phyloP scores from a whole-genome alignment of 2,797 vertebrate species.

The Margarornis squamiger region DNA sequence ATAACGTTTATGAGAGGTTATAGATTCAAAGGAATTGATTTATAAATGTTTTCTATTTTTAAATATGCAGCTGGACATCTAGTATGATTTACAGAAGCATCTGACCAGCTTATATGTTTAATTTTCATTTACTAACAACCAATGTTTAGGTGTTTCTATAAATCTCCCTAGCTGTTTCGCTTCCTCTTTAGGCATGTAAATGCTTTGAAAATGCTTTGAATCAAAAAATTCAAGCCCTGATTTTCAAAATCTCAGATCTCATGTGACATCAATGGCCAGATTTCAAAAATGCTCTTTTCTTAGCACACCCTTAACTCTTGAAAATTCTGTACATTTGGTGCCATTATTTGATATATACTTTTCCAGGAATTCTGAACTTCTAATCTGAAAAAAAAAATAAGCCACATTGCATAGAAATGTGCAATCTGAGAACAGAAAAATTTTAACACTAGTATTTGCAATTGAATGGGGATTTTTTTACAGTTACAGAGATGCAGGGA shows the following conservation, averaged over 20 bases:
- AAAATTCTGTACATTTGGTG: neutral
- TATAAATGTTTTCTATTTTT: conserved; percentile 13
- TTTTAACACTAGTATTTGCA: neutral
- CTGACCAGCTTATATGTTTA: neutral
- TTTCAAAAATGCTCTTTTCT: neutral
- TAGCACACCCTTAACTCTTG: neutral
- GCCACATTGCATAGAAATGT: neutral
- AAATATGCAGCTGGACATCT: neutral
- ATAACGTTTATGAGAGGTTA: neutral
- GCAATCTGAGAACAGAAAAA: neutral
- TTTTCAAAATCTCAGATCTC: neutral
- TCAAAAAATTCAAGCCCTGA: neutral
- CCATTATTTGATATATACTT: neutral
- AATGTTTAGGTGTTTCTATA: neutral
- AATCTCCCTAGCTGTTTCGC: neutral
- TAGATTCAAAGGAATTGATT: conserved; percentile 5
- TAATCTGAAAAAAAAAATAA: neutral
- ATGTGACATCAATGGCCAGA: neutral
- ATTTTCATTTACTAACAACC: neutral
- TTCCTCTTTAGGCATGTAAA: neutral
- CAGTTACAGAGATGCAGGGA: neutral
- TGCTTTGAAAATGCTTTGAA: neutral
- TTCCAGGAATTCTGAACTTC: neutral
- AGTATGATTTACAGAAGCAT: neutral
- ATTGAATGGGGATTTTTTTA: neutral